Evolutionary conservation across 2,888 invertebrate genomes (phyloP).

Genomic region (Thymelicus acteon): DNA sequence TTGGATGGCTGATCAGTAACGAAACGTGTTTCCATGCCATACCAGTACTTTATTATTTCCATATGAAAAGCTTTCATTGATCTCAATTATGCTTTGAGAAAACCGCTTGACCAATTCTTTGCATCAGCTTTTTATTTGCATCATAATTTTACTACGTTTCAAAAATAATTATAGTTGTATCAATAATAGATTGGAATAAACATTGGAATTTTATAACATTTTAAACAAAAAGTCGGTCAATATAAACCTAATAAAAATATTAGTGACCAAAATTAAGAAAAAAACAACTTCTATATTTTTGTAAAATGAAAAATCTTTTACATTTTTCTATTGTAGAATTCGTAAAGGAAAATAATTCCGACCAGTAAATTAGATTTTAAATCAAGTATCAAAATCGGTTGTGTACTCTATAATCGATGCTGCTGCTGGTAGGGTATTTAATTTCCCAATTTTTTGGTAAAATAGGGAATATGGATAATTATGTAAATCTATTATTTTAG

Average conservation of each 20-base stretch:
- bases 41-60: too few relatives aligned
- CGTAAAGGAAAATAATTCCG: slow-evolving; percentile 42
- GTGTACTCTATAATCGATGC: slow-evolving; percentile 48
- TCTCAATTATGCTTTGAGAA: background rate
- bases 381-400: slow-evolving; percentile 51
- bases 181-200: slow-evolving; percentile 20
- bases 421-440: slow-evolving; percentile 46
- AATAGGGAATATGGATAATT: slow-evolving; percentile 27
- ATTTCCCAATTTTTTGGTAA: slow-evolving; percentile 36
- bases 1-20: too few relatives aligned
- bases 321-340: slow-evolving; percentile 35
- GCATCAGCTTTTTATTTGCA: background rate
- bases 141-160: background rate
- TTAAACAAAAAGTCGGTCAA: slow-evolving; percentile 8
- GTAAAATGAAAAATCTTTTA: slow-evolving; percentile 49
- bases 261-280: slow-evolving; percentile 35
- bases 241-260: slow-evolving; percentile 12
- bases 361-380: slow-evolving; percentile 39
- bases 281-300: slow-evolving; percentile 66
- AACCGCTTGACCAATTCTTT: background rate
- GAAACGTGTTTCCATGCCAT: background rate
- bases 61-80: too few relatives aligned
- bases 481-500: background rate
- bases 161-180: slow-evolving; percentile 2
- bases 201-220: slow-evolving; percentile 13